phyloP scores from a whole-genome alignment of 2,888 invertebrate genomes.

The Drosophila neoperkinsi region DNA sequence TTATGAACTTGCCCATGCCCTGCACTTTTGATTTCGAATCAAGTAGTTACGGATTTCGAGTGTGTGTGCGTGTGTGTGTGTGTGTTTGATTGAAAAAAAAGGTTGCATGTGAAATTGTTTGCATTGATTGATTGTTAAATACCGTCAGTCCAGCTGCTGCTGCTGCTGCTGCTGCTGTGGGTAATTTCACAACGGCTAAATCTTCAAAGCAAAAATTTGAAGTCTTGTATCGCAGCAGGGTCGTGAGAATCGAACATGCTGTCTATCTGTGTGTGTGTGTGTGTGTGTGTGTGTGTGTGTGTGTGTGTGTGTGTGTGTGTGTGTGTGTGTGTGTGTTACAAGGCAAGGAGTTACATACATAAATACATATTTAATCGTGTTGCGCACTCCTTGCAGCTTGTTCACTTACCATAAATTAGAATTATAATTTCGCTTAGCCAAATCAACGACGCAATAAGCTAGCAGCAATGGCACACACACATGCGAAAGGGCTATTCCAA shows the following conservation, averaged over 20 bases:
- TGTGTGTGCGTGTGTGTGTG: too few relatives aligned
- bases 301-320: background rate
- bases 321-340: background rate
- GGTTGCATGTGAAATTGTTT: conserved; percentile 29
- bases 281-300: background rate
- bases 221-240: background rate
- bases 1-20: conserved; percentile 67
- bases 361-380: conserved; percentile 4
- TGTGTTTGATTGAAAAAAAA: conserved; percentile 8
- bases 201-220: conserved; percentile 30
- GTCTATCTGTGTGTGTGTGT: background rate
- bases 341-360: background rate
- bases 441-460: conserved; percentile 77
- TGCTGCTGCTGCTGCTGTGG: conserved; percentile 7
- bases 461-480: conserved; percentile 60
- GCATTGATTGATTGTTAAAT: conserved; percentile 57
- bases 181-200: conserved; percentile 30
- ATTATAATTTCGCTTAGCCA: conserved; percentile 75
- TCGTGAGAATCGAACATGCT: conserved; percentile 48
- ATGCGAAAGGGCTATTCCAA: conserved; percentile 67
- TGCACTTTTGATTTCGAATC: conserved; percentile 37
- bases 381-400: conserved; percentile 29
- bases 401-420: conserved; percentile 72
- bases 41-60: conserved; percentile 56
- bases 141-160: conserved; percentile 13